A percentile compares a stretch with the other conserved stretches of the same genome.
phyloP scores from a whole-genome alignment of 1,140 invertebrate species.

The Aethina tumida region DNA sequence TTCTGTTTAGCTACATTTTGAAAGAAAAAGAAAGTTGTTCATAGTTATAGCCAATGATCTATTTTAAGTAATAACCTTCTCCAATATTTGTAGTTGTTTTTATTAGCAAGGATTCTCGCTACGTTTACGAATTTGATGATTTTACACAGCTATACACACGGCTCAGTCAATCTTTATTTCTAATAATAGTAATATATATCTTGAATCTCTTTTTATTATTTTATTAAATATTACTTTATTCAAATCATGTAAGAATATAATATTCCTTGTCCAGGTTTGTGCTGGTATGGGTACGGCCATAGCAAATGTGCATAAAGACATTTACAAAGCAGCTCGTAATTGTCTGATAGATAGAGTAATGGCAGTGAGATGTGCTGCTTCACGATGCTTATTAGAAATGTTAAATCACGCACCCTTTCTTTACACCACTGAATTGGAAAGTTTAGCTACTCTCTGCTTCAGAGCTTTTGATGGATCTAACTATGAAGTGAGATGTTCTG shows the following conservation, averaged over 20 bases:
- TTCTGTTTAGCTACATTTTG: not conserved
- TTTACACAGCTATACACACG: too few species aligned
- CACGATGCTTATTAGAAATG: conserved; percentile 83
- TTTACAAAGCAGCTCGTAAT: conserved; percentile 79
- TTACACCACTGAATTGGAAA: conserved; percentile 84
- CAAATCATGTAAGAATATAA: too few species aligned
- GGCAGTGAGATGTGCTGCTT: conserved; percentile 80
- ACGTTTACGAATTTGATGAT: too few species aligned
- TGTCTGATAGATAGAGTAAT: conserved; percentile 84
- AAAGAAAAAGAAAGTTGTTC: not conserved
- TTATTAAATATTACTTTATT: too few species aligned
- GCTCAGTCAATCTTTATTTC: too few species aligned
- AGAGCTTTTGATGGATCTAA: conserved; percentile 88
- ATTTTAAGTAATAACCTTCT: too few species aligned
- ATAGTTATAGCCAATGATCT: too few species aligned
- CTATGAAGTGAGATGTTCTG: conserved; percentile 86
- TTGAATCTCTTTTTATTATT: too few species aligned
- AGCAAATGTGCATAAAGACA: conserved; percentile 79
- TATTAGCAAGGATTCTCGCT: too few species aligned
- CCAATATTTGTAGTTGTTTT: too few species aligned
- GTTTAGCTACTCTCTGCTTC: conserved; percentile 78
- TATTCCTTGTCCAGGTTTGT: conserved; percentile 48
- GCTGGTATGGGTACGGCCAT: conserved; percentile 83
- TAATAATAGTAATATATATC: too few species aligned
- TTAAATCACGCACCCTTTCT: conserved; percentile 81